phyloP scores from a whole-genome alignment of 2,797 vertebrate species.

The Choloepus didactylus region DNA sequence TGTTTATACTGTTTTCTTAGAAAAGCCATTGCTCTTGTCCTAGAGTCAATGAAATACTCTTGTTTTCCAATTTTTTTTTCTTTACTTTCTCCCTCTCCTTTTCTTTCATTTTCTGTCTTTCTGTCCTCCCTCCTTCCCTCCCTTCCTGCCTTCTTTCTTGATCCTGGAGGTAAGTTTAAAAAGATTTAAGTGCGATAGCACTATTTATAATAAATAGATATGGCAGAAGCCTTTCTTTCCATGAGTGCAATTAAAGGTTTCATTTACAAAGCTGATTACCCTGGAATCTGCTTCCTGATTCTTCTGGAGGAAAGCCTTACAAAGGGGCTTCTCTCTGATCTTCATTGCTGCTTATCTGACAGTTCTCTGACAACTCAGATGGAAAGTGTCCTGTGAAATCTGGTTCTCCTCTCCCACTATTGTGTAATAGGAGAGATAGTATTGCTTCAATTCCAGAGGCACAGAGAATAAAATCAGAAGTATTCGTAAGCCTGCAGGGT shows the following conservation, averaged over 20 bases:
- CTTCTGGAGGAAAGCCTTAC: constrained; percentile 49
- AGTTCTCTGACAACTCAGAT: neutral
- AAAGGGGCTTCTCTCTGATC: constrained; percentile 1
- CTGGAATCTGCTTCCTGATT: constrained; percentile 56
- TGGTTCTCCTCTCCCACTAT: neutral
- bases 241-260: constrained; percentile 10
- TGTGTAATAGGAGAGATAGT: neutral
- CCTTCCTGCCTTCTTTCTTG: neutral
- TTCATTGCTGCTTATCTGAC: neutral
- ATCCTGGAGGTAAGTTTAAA: constrained; percentile 40
- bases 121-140: too few species aligned
- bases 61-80: neutral
- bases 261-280: constrained; percentile 7
- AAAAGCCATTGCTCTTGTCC: constrained; percentile 35
- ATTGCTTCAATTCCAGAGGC: neutral
- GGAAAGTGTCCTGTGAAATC: neutral
- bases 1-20: neutral
- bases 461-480: neutral
- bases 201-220: constrained; percentile 19
- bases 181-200: neutral
- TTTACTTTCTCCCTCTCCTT: neutral
- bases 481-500: neutral
- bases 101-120: too few species aligned
- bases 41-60: constrained; percentile 2
- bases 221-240: neutral